Percentiles rank a stretch among this genome's conserved stretches.
phyloP scores from a whole-genome alignment of 2,888 invertebrate species.

The Drosophila koepferae region DNA sequence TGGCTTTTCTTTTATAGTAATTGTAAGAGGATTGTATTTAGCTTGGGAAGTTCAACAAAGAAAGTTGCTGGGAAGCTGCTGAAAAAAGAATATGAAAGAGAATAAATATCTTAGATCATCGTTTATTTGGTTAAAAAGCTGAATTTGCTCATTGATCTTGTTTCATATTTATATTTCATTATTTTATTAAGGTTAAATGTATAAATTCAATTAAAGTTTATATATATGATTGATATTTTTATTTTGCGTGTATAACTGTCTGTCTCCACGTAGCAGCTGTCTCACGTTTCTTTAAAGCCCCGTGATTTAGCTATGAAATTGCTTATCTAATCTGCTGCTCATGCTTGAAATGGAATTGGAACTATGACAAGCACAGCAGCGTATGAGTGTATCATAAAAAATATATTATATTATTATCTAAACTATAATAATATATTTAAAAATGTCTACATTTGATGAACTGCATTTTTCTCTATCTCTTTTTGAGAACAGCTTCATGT shows the following conservation, averaged over 20 bases:
- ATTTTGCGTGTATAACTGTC: not conserved
- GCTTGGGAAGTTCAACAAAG: conserved; percentile 31
- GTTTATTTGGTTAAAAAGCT: not conserved
- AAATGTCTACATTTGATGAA: not conserved
- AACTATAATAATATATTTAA: not conserved
- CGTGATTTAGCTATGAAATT: not conserved
- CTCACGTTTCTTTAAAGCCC: not conserved
- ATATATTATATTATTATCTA: not conserved
- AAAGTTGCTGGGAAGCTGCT: not conserved
- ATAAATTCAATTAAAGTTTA: not conserved
- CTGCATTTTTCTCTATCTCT: too few species aligned
- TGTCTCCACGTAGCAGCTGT: not conserved
- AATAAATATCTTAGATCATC: not conserved
- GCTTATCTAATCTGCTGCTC: conserved; percentile 8
- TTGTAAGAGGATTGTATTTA: conserved; percentile 54
- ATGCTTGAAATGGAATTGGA: not conserved
- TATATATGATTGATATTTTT: not conserved
- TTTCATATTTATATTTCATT: too few species aligned
- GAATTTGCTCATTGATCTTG: not conserved
- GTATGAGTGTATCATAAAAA: not conserved
- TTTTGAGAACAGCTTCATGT: not conserved
- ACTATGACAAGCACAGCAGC: not conserved
- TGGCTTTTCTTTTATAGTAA: conserved; percentile 17
- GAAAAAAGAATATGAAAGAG: too few species aligned
- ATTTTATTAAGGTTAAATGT: not conserved